Evolutionary conservation across 2,113 vertebrate species (phyloP).

Genomic region (Python bivittatus): DNA sequence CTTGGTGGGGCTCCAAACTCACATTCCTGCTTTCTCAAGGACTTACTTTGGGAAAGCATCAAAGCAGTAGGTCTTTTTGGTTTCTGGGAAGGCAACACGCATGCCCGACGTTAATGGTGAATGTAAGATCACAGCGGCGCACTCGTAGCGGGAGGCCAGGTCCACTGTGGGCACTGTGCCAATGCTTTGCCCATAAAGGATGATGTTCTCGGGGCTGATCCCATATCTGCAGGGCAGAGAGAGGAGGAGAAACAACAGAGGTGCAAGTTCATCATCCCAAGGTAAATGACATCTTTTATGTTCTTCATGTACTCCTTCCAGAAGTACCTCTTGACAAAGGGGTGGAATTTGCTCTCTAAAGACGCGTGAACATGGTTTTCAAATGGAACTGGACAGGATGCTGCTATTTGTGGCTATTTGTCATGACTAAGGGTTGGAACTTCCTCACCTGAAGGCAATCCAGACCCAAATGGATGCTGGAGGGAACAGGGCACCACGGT

Average conservation of each 20-base stretch:
- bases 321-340: background rate
- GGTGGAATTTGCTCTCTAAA: background rate
- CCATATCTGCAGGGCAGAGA: conserved; percentile 78
- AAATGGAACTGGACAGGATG: background rate
- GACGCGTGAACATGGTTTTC: background rate
- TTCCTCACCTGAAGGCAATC: background rate
- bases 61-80: conserved; percentile 97
- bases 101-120: conserved; percentile 95
- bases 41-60: conserved; percentile 97
- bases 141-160: conserved; percentile 93
- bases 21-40: background rate
- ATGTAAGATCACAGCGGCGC: conserved; percentile 91
- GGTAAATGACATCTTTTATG: background rate
- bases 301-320: background rate
- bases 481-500: background rate
- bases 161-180: conserved; percentile 95
- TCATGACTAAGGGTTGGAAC: background rate
- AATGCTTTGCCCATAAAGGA: conserved; percentile 94
- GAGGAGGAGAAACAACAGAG: too few species aligned
- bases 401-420: background rate
- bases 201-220: conserved; percentile 93
- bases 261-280: background rate
- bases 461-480: background rate
- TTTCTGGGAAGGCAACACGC: conserved; percentile 95
- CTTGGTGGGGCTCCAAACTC: background rate